Evolutionary conservation across 2,113 vertebrate genomes (phyloP).

Genomic region (Opisthocomus hoazin): DNA sequence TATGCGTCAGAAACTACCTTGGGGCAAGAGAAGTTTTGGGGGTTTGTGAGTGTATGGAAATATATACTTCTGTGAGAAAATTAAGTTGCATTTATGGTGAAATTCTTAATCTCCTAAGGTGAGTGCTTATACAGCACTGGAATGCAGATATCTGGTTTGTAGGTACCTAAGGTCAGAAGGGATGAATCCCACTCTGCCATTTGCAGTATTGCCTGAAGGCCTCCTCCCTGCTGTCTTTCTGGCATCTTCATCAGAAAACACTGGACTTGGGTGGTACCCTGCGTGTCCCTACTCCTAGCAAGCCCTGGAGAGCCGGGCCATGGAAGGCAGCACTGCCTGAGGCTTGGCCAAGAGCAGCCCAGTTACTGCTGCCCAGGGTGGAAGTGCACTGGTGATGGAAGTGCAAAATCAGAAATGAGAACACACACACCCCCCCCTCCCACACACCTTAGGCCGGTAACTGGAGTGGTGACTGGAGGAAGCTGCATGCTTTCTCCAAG

Average conservation of each 20-base stretch:
- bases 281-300: background rate
- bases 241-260: background rate
- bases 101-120: background rate
- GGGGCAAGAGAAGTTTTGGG: background rate
- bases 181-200: background rate
- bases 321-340: background rate
- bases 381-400: no score
- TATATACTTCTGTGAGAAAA: background rate
- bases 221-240: background rate
- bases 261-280: no score
- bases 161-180: background rate
- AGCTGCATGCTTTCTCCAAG: background rate
- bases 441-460: background rate
- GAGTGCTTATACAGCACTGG: background rate
- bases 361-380: background rate
- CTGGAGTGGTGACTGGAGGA: background rate
- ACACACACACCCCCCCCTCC: fast-evolving
- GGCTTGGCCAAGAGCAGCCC: background rate
- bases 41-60: background rate
- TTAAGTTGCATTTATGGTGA: background rate
- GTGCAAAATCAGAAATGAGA: background rate
- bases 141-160: background rate
- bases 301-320: background rate
- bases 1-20: background rate
- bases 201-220: background rate